Conservation (phyloP, 2,113 vertebrate species). For the Alexandromys fortis region DNA sequence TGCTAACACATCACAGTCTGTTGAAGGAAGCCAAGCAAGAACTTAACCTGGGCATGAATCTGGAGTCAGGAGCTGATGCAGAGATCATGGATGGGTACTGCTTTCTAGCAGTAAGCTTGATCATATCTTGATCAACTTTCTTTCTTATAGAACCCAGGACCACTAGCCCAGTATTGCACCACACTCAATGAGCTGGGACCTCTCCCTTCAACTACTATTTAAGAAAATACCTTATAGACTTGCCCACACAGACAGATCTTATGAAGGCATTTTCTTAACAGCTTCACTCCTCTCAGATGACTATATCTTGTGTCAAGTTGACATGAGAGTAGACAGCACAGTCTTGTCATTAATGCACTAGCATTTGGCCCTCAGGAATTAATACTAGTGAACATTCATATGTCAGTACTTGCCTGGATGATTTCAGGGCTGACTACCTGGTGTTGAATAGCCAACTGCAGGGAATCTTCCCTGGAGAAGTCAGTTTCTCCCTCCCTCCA, state of each 20-base stretch:
- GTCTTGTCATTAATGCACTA: background rate
- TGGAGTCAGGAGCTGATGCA: background rate
- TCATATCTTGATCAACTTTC: background rate
- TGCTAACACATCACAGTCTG: background rate
- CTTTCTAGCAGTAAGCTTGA: background rate
- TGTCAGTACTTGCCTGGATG: background rate
- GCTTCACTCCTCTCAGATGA: background rate
- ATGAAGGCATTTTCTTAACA: background rate
- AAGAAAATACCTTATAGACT: background rate
- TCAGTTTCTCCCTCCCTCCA: too few relatives aligned
- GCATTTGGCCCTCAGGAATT: conserved; percentile 24
- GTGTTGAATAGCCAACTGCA: background rate
- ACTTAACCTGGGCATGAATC: background rate
- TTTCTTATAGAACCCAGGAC: background rate
- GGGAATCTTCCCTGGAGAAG: background rate
- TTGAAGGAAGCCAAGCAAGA: background rate
- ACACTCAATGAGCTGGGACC: background rate
- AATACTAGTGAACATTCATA: conserved; percentile 23
- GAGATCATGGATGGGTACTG: background rate
- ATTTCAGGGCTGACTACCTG: background rate
- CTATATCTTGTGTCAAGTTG: background rate
- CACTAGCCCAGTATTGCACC: background rate
- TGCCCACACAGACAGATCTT: background rate
- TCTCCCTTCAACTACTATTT: background rate
- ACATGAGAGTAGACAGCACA: background rate